Percentiles rank a stretch among this genome's conserved stretches.
Conservation (phyloP, 2,888 invertebrate genomes). For the Choreutis nemorana region DNA sequence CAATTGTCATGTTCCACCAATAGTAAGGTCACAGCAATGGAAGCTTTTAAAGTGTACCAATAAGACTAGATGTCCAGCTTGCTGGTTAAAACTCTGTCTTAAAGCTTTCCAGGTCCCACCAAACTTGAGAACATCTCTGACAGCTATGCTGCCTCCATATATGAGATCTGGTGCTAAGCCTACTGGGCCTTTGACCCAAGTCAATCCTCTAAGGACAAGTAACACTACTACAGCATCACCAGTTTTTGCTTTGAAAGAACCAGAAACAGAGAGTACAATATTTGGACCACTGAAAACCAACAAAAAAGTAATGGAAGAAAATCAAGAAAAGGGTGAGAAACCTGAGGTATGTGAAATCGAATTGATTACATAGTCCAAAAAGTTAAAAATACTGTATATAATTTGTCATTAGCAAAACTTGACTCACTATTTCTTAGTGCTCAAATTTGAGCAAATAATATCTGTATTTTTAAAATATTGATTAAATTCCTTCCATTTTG, state of each 20-base stretch:
- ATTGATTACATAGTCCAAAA: too few relatives aligned
- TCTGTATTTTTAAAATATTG: too few relatives aligned
- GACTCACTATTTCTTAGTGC: too few relatives aligned
- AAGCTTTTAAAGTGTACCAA: constrained; percentile 73
- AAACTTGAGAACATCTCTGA: constrained; percentile 71
- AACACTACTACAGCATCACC: constrained; percentile 26
- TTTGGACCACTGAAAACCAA: constrained; percentile 34
- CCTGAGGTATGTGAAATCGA: constrained; percentile 25
- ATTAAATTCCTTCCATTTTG: constrained; percentile 4
- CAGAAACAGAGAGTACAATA: constrained; percentile 41
- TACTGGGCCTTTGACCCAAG: constrained; percentile 26
- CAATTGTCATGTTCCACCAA: constrained; percentile 75
- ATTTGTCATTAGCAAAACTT: too few relatives aligned
- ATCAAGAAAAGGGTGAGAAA: constrained; percentile 24
- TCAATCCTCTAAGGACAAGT: constrained; percentile 37
- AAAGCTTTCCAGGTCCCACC: constrained; percentile 80
- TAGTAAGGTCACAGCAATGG: constrained; percentile 75
- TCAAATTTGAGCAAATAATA: too few relatives aligned
- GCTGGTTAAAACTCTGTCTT: constrained; percentile 87
- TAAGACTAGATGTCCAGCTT: constrained; percentile 82
- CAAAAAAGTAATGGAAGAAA: constrained; percentile 37
- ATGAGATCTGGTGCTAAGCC: constrained; percentile 56
- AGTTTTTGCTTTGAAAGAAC: constrained; percentile 28
- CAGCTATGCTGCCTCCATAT: constrained; percentile 72
- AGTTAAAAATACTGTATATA: constrained; percentile 1